Base-by-base conservation (phyloP, 2,888 invertebrate species). In the Apodemia duryi region DNA sequence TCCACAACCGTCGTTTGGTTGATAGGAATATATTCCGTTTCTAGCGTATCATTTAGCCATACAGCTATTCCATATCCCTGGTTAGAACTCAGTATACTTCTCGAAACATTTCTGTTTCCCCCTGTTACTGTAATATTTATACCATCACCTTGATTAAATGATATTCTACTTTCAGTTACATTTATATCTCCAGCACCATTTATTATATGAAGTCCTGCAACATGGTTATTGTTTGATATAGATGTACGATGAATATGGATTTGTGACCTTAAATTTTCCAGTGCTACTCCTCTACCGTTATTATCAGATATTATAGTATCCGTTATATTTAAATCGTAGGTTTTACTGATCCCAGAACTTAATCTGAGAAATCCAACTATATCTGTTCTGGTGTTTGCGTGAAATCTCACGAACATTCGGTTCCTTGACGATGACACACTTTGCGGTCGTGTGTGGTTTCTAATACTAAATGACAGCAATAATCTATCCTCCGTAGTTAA, bases 51-150 rank as follows among this genome's bases (percentile, higher is more conserved):
- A 80, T 98, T 98, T 66, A 98, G 86, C 97, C 98, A 98, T 9
- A 98, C 93, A 0, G 98, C 96, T 32, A 98, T 84, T 2, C 98
- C 98, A 75, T 97, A 96, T 9, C 98, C 97, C 70, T 94, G 93
- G 84, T 99, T 99, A 0, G 97, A 96, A 63, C 95, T 96, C 35
- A 99, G 89, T 38, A 95, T 95, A 61, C 97, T 96, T 73, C 95
- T 93, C 11, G 99, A 98, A 68, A 99, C 94, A 77, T 99, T 98
- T 70, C 98, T 94, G 74, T 96, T 96, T 1, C 99, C 99, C 0
- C 99, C 99, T 3, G 97, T 96, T 68, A 97, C 97, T 0, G 98
- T 98, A 11, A 99, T 95, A 82, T 99, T 99, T 10, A 99, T 93
- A 0, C 99, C 99, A 77, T 98, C 98, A 1, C 98, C 98, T 78